Base-by-base conservation (phyloP, 2,888 invertebrate genomes). In the Cremastinae sp. region DNA sequence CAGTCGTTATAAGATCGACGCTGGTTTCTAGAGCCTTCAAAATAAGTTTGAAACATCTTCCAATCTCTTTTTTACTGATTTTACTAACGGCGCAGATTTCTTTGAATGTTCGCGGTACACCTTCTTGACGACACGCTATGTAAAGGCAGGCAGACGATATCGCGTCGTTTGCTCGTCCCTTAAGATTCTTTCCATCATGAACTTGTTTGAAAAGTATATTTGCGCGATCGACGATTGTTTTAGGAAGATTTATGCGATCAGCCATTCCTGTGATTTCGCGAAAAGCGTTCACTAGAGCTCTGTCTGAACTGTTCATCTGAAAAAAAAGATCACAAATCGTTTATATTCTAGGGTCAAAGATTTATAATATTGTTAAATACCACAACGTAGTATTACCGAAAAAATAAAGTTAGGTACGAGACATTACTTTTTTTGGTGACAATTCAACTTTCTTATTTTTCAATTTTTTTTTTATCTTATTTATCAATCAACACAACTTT, bases 61-160 rank as follows among this genome's bases (percentile, higher is more conserved):
- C 99, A 74, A 99, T 99, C 91, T 99, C 99, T 86, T 99, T 98
- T 91, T 99, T 99, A 85, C 98, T 98, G 72, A 99, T 97, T 91
- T 97, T 98, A 87, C 98, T 98, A 61, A 99, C 98, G 0, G 99
- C 99, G 90, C 99, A 99, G 76, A 99, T 99, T 92, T 99, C 99
- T 91, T 98, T 99, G 90, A 99, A 99, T 9, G 99, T 99, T 81
- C 99, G 93, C 0, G 99, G 99, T 0, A 99, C 99, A 3, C 98
- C 98, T 90, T 99, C 99, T 86, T 99, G 98, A 1, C 99, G 92
- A 86, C 99, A 99, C 0, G 99, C 99, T 79, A 99, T 99, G 90
- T 99, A 99, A 28, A 99, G 92, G 90, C 99, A 99, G 0, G 99
- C 99, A 0, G 99, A 98, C 0, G 98, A 98, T 83, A 99, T 99